Conservation (phyloP, 2,113 vertebrate species). For the Chlorodrepanis virens region DNA sequence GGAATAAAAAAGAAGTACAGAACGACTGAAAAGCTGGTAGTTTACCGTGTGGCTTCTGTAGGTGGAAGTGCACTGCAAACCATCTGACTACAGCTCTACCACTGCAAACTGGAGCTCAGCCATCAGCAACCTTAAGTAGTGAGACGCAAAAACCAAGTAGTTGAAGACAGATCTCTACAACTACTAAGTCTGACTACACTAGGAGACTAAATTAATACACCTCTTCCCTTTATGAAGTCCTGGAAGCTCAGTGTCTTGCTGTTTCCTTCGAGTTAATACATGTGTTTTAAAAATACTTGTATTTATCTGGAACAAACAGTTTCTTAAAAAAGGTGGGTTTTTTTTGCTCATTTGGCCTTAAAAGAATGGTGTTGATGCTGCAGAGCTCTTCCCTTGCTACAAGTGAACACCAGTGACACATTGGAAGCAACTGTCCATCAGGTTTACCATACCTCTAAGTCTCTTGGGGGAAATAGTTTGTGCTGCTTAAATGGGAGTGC, state of each 20-base stretch:
- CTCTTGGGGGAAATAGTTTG: neutral
- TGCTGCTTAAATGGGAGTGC: neutral
- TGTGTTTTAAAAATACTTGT: neutral
- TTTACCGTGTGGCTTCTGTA: neutral
- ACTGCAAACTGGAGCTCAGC: neutral
- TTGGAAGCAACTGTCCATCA: neutral
- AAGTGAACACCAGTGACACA: neutral
- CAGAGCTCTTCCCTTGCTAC: neutral
- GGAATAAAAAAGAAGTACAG: neutral
- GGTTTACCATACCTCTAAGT: neutral
- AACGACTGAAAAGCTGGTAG: neutral
- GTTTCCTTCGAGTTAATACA: neutral
- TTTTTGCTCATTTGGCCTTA: neutral
- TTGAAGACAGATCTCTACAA: neutral
- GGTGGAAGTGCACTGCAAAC: neutral
- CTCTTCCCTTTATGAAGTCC: neutral
- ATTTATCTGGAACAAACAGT: neutral
- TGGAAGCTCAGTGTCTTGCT: neutral
- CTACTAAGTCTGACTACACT: neutral
- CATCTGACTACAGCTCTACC: neutral
- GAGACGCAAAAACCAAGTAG: fast-evolving
- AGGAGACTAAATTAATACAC: neutral
- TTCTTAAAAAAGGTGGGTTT: neutral
- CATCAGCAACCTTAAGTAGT: neutral
- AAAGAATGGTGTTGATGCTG: neutral